Conservation (phyloP, 2,113 vertebrate species). For the Zapus hudsonius region DNA sequence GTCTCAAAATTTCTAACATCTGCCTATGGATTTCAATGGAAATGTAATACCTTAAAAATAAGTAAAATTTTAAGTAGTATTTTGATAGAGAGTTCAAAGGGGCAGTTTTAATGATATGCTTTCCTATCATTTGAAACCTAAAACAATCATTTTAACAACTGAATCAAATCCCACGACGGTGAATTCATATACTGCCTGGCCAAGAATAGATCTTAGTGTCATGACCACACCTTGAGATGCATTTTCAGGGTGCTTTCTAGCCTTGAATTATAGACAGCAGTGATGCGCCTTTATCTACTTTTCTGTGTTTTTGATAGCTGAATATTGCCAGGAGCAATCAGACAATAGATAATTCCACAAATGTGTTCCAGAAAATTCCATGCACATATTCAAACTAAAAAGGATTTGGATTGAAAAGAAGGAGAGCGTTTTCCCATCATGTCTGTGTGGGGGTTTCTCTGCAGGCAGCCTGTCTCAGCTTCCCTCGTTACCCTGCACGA, state of each 20-base stretch:
- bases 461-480: not conserved
- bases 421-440: not conserved
- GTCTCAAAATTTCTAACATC: not conserved
- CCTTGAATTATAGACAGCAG: not conserved
- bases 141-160: not conserved
- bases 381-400: not conserved
- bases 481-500: not conserved
- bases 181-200: not conserved
- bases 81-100: slow-evolving; percentile 10
- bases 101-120: not conserved
- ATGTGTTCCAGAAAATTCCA: not conserved
- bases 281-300: not conserved
- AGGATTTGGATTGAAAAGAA: not conserved
- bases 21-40: not conserved
- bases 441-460: not conserved
- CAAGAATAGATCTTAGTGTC: not conserved
- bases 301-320: slow-evolving; percentile 21
- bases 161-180: not conserved
- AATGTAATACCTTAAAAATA: slow-evolving; percentile 15
- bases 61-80: not conserved
- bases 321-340: not conserved
- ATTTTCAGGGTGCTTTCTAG: not conserved
- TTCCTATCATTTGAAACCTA: not conserved
- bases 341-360: not conserved
- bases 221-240: not conserved